phyloP scores from a whole-genome alignment of 2,113 vertebrate genomes.

The Colossoma macropomum region DNA sequence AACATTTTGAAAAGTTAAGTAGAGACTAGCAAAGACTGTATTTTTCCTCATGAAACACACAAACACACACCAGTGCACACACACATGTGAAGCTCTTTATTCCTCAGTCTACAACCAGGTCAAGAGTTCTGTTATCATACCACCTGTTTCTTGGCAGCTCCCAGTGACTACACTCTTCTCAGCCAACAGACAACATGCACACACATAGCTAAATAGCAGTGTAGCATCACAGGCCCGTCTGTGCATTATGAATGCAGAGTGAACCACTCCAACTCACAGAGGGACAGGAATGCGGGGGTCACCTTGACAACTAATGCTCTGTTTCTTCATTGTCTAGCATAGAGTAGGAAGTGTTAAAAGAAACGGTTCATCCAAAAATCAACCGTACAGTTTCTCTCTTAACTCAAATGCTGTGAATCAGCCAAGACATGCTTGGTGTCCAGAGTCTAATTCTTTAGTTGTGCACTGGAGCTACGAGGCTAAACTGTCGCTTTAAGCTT shows the following conservation, averaged over 20 bases:
- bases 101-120: slow-evolving; percentile 17
- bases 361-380: not conserved
- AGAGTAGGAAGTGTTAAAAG: not conserved
- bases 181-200: slow-evolving; percentile 18
- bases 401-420: not conserved
- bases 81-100: not conserved
- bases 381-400: too few relatives aligned
- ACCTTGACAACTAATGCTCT: not conserved
- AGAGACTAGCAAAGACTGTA: too few relatives aligned
- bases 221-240: not conserved
- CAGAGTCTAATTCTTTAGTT: not conserved
- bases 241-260: not conserved
- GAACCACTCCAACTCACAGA: not conserved
- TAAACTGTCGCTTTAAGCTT: not conserved
- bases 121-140: slow-evolving; percentile 19
- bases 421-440: not conserved
- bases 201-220: not conserved
- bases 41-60: not conserved
- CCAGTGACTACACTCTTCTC: slow-evolving; percentile 8
- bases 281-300: not conserved
- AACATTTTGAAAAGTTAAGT: not conserved
- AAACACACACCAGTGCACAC: not conserved
- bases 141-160: slow-evolving; percentile 33
- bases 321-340: not conserved
- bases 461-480: not conserved